Percentiles rank a stretch among this genome's conserved stretches.
Conservation (phyloP, 1,140 invertebrate genomes). For the Panulirus ornatus region DNA sequence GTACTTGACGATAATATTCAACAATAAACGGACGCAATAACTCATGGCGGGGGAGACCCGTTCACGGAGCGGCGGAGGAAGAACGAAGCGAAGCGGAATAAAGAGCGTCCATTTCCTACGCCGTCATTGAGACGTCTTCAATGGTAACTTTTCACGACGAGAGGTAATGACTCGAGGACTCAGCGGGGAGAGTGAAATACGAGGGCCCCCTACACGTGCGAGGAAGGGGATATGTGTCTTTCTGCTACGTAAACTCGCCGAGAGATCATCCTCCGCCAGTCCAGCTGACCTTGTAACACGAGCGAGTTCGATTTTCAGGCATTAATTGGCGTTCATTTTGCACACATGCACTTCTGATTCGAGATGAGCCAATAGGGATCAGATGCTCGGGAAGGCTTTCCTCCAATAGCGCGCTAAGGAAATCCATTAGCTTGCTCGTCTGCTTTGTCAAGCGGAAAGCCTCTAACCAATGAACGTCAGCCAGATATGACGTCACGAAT, state of each 20-base stretch:
- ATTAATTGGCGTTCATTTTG: constrained; percentile 34
- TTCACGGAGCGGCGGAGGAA: background rate
- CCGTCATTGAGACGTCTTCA: background rate
- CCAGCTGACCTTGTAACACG: background rate
- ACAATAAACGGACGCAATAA: constrained; percentile 1
- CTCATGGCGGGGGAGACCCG: background rate
- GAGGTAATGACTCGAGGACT: background rate
- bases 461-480: background rate
- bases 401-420: constrained; percentile 10
- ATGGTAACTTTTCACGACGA: background rate
- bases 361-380: constrained; percentile 27
- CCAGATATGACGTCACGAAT: background rate
- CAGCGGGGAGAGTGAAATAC: background rate
- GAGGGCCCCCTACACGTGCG: background rate
- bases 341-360: constrained; percentile 8
- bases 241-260: background rate
- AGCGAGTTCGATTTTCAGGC: background rate
- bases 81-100: background rate
- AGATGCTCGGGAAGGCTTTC: background rate
- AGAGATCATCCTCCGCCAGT: background rate
- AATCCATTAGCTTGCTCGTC: background rate
- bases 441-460: background rate
- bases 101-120: constrained; percentile 2
- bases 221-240: background rate
- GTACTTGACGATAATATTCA: background rate